Evolutionary conservation across 2,888 invertebrate species (phyloP), one percentile per base, ranked within the genome.

Genomic region (Caenorhabditis sp.): DNA sequence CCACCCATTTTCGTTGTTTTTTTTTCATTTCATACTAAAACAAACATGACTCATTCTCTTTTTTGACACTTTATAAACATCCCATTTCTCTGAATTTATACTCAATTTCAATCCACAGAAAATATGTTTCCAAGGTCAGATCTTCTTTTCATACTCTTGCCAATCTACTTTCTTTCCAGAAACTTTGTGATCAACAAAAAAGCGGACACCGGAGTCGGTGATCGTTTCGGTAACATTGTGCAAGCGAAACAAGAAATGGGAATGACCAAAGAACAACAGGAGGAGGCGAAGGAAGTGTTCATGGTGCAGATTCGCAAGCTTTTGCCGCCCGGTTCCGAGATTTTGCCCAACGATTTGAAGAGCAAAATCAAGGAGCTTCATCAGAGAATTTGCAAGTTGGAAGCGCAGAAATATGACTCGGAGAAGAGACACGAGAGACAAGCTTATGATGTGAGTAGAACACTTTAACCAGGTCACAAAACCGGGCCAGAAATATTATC

Each of bases 201-300:
- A 72, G 86, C 84, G 31, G 88, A 88, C 26, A 62, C 67, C 23
- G 71, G 71, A 23, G 74, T 70, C 31, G 81, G 81, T 54, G 86
- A 86, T 72, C 82, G 89, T 81, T 88, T 86, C 86, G 89, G 85
- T 90, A 93, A 93, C 90, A 92, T 95, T 82, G 93, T 93, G 88
- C 93, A 93, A 86, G 95, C 96, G 87, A 95, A 95, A 89, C 91
- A 94, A 88, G 97, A 97, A 91, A 93, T 97, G 90, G 94, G 94
- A 91, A 97, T 99, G 92, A 97, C 97, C 91, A 97, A 95, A 91
- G 99, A 99, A 90, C 97, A 99, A 91, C 91, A 97, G 88, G 97
- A 97, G 89, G 97, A 97, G 89, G 97, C 97, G 90, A 99, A 99
- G 72, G 59, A 64, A 59, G 77, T 58, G 27, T 76, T 76, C 76